Conservation (phyloP, 2,888 invertebrate genomes). For the Ceratothoa steindachneri region DNA sequence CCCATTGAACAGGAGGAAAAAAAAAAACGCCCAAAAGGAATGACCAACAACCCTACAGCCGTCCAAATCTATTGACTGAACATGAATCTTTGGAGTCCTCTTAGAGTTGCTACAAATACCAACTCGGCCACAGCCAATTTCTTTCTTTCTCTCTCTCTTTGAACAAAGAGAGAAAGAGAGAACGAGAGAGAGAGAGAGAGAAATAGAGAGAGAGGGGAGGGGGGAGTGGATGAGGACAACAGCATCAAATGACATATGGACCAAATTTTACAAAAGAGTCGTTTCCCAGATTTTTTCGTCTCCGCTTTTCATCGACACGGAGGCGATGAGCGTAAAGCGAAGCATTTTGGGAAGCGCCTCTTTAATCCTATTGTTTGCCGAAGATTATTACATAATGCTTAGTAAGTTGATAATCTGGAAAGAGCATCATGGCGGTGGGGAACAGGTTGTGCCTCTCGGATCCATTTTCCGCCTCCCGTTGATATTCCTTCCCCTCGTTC, state of each 20-base stretch:
- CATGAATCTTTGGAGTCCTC: too few relatives aligned
- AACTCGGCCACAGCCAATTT: too few relatives aligned
- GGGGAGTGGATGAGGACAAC: conserved; percentile 23
- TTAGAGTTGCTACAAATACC: too few relatives aligned
- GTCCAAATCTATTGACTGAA: too few relatives aligned
- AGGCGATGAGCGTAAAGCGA: not conserved
- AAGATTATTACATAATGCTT: conserved; percentile 41
- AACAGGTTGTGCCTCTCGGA: not conserved
- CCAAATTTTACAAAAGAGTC: conserved; percentile 20
- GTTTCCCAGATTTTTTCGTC: not conserved
- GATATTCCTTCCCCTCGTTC: not conserved
- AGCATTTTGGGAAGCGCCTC: not conserved
- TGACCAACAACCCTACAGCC: too few relatives aligned
- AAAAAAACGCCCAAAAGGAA: too few relatives aligned
- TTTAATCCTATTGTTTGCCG: conserved; percentile 26
- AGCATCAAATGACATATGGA: conserved; percentile 40
- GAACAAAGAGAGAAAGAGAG: too few relatives aligned
- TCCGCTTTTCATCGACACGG: not conserved
- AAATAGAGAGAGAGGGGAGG: not conserved
- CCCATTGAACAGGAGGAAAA: too few relatives aligned
- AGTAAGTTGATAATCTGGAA: conserved; percentile 34
- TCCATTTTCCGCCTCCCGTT: not conserved
- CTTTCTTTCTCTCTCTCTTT: too few relatives aligned
- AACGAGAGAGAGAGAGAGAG: not conserved
- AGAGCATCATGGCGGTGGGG: not conserved